A percentile compares a stretch with the other conserved stretches of the same genome.
Conservation (phyloP, 2,797 vertebrate species). For the Enteromius paludinosus region DNA sequence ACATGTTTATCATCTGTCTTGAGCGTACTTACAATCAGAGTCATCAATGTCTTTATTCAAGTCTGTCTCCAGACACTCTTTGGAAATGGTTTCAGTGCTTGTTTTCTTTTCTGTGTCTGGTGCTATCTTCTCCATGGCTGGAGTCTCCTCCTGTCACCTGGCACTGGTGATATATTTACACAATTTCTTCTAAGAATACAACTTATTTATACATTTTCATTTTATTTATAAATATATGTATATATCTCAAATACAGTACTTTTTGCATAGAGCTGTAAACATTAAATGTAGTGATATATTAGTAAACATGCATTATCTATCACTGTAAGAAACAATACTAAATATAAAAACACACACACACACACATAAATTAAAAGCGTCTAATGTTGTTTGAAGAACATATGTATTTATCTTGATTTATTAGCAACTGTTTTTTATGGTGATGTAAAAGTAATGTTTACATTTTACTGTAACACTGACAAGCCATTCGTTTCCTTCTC, state of each 20-base stretch:
- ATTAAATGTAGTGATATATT: background rate
- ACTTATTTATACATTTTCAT: background rate
- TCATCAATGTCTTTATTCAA: constrained; percentile 58
- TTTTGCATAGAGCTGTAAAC: background rate
- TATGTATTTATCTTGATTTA: background rate
- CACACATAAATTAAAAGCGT: background rate
- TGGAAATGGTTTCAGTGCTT: background rate
- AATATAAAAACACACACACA: background rate
- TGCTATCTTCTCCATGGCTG: constrained; percentile 36
- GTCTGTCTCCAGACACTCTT: constrained; percentile 15
- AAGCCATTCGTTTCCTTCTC: background rate
- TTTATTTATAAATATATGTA: background rate
- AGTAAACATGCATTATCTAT: background rate
- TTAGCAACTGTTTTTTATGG: background rate
- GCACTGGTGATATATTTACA: background rate
- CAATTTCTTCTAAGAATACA: background rate
- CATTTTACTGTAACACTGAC: background rate
- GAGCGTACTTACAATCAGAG: constrained; percentile 61
- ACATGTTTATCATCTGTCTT: background rate
- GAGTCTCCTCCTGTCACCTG: background rate
- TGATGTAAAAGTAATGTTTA: constrained; percentile 8
- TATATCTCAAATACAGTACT: background rate
- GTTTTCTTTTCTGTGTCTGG: constrained; percentile 23
- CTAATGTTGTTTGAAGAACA: background rate
- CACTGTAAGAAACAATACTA: background rate